Conservation (phyloP, 2,797 vertebrate genomes). For the Leptatherina wallacei region DNA sequence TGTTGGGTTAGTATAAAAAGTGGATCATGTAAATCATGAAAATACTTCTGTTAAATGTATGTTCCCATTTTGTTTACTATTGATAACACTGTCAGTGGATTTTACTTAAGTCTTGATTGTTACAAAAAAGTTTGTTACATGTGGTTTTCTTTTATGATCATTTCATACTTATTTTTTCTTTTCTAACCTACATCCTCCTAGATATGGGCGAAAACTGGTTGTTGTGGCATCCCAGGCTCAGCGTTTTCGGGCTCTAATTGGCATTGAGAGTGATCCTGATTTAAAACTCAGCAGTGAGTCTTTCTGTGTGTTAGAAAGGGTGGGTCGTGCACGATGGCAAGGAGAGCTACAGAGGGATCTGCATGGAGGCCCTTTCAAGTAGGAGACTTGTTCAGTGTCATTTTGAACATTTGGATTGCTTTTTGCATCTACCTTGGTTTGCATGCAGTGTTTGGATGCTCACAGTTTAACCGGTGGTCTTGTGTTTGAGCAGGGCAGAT, state of each 20-base stretch:
- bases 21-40: not conserved
- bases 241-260: conserved; percentile 88
- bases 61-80: not conserved
- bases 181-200: conserved; percentile 44
- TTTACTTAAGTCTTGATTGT: not conserved
- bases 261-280: conserved; percentile 89
- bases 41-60: not conserved
- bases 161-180: not conserved
- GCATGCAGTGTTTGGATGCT: not conserved
- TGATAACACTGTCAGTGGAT: not conserved
- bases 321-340: conserved; percentile 94
- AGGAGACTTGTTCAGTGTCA: conserved; percentile 19
- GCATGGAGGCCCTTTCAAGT: conserved; percentile 90
- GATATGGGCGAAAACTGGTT: conserved; percentile 91
- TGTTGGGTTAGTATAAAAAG: not conserved
- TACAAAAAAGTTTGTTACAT: not conserved
- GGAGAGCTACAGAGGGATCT: conserved; percentile 95
- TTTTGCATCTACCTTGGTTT: not conserved
- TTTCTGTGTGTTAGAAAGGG: conserved; percentile 94
- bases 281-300: conserved; percentile 89
- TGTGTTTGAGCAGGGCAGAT: conserved; percentile 85
- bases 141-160: not conserved
- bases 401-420: not conserved
- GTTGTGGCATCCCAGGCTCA: conserved; percentile 89
- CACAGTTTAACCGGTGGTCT: not conserved